Evolutionary conservation across 2,113 vertebrate genomes (phyloP).

Genomic region (Salvelinus namaycush): DNA sequence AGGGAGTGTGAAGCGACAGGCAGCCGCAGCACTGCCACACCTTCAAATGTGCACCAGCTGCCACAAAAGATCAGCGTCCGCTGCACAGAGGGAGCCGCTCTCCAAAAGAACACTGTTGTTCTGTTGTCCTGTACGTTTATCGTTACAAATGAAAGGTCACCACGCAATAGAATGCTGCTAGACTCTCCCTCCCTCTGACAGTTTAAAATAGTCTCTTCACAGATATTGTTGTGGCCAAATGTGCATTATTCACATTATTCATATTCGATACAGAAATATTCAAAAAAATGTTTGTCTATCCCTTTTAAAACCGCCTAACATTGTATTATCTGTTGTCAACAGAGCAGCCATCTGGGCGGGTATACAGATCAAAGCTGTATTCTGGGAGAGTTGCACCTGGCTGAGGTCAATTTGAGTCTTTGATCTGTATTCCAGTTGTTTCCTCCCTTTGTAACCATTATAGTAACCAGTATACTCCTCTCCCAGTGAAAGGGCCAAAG

Average conservation of each 20-base stretch:
- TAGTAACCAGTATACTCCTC: too few species aligned
- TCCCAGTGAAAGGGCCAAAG: conserved; percentile 7
- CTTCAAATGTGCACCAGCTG: conserved; percentile 58
- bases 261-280: not conserved
- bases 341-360: conserved; percentile 14
- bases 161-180: conserved; percentile 42
- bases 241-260: not conserved
- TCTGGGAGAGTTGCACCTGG: conserved; percentile 64
- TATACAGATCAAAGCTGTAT: conserved; percentile 48
- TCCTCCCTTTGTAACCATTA: not conserved
- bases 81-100: conserved; percentile 57
- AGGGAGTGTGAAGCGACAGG: too few species aligned
- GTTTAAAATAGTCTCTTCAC: not conserved
- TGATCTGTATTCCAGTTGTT: conserved; percentile 64
- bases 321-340: not conserved
- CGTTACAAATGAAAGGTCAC: conserved; percentile 65
- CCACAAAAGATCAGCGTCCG: conserved; percentile 61
- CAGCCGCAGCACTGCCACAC: conserved; percentile 30
- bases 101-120: conserved; percentile 58
- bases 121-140: conserved; percentile 50
- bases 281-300: too few species aligned
- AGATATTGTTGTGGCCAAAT: not conserved
- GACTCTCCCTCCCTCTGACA: conserved; percentile 14
- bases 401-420: conserved; percentile 49
- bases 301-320: not conserved